phyloP scores from a whole-genome alignment of 2,888 invertebrate species.

The Meteorus cinctellus region DNA sequence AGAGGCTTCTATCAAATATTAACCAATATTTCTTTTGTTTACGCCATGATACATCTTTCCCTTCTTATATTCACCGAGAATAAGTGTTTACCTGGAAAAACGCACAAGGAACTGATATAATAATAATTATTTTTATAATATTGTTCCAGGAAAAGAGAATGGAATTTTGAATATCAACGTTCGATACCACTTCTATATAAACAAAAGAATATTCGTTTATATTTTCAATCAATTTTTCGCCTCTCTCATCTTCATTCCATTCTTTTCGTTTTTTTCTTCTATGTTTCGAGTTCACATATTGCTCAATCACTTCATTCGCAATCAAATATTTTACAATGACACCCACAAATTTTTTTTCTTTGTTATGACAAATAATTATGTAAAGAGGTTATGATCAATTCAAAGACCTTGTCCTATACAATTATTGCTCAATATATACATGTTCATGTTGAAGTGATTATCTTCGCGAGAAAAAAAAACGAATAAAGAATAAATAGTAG shows the following conservation, averaged over 20 bases:
- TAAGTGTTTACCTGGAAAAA: background rate
- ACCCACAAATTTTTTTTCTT: slow-evolving; percentile 8
- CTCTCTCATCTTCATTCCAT: too few species aligned
- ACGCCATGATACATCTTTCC: background rate
- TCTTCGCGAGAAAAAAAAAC: background rate
- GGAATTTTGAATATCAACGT: too few species aligned
- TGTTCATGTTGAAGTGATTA: background rate
- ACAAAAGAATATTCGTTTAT: too few species aligned
- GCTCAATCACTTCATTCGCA: background rate
- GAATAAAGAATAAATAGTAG: slow-evolving; percentile 9
- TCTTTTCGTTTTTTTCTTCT: background rate
- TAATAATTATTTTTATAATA: too few species aligned
- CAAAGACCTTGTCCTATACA: background rate
- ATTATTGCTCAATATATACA: slow-evolving; percentile 5
- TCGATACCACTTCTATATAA: too few species aligned
- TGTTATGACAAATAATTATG: slow-evolving; percentile 3
- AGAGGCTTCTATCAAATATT: background rate
- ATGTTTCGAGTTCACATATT: background rate
- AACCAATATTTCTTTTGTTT: background rate
- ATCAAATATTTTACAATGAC: slow-evolving; percentile 13
- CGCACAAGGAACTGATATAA: too few species aligned
- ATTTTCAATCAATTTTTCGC: too few species aligned
- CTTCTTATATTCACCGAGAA: background rate
- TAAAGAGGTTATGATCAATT: slow-evolving; percentile 13
- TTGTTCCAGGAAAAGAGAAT: too few species aligned